These are phyloP conservation scores for Spilogale gracilis DNA, from an alignment of 2,113 vertebrate species.

Conservation along the genomic window DNA sequence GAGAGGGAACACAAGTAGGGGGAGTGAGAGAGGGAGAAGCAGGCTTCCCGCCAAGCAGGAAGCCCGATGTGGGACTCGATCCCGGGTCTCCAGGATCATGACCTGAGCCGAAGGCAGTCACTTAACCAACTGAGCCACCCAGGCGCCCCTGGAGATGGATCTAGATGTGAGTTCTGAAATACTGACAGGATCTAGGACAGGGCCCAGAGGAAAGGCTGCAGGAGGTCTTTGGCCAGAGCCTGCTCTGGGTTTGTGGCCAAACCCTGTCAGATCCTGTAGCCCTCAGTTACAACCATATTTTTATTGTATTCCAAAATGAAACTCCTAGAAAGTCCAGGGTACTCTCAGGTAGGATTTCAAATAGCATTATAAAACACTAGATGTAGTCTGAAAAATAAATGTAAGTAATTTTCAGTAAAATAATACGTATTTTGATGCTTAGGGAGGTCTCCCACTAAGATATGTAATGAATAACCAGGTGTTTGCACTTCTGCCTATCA, in stretches of 20 bases:
- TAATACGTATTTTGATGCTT: neutral
- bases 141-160: too few species aligned
- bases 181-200: neutral
- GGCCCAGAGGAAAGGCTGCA: neutral
- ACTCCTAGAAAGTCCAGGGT: neutral
- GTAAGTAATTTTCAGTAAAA: neutral
- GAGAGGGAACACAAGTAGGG: too few species aligned
- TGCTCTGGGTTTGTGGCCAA: neutral
- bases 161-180: neutral
- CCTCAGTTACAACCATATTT: neutral
- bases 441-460: neutral
- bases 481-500: neutral
- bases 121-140: too few species aligned
- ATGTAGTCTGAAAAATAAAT: neutral
- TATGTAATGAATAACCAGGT: neutral
- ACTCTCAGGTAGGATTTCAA: neutral
- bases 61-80: too few species aligned
- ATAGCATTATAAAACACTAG: neutral
- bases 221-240: neutral
- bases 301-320: neutral
- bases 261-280: neutral
- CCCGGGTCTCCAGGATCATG: too few species aligned
- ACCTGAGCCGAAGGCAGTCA: too few species aligned
- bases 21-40: too few species aligned
- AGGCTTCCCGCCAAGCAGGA: too few species aligned